Base-by-base conservation (phyloP, 2,888 invertebrate species). In the Rosalia funebris region DNA sequence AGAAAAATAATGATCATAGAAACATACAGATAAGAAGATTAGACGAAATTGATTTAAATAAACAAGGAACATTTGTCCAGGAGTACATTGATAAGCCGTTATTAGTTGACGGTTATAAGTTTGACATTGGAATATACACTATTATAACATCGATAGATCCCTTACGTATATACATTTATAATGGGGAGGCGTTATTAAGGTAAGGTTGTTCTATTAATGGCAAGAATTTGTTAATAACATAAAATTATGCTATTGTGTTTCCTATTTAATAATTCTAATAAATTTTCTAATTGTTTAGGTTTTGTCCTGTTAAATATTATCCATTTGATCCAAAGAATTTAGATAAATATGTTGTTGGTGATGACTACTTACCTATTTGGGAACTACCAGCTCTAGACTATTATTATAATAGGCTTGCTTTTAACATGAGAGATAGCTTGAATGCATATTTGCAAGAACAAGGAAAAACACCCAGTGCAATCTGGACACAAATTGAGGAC, bases 101-200 rank as follows among this genome's bases (percentile, higher is more conserved):
- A 71, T 83, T 98, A 12, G 91, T 98, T 1, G 95, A 95, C 79
- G 95, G 95, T 0, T 89, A 93, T 80, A 97, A 96, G 83, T 98
- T 98, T 82, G 98, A 98, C 82, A 93, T 98, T 79, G 98, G 98
- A 5, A 89, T 98, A 57, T 98, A 98, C 78, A 93, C 93, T 0
- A 90, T 92, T 0, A 83, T 98, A 14, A 97, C 96, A 0, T 97
- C 96, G 0, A 85, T 98, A 1, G 88, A 95, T 81, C 98, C 98
- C 0, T 82, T 98, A 15, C 84, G 96, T 67, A 88, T 92, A 1
- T 98, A 98, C 77, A 90, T 91, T 74, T 94, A 95, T 76, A 91
- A 91, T 77, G 74, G 75, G 14, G 98, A 98, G 76, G 90, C 92
- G 5, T 83, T 98, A 4, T 91, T 98, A 76, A 90, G 95, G 91